Evolutionary conservation across 2,888 invertebrate species (phyloP), one percentile per base, ranked within the genome.

Genomic region (Tromatobia lineatoria): DNA sequence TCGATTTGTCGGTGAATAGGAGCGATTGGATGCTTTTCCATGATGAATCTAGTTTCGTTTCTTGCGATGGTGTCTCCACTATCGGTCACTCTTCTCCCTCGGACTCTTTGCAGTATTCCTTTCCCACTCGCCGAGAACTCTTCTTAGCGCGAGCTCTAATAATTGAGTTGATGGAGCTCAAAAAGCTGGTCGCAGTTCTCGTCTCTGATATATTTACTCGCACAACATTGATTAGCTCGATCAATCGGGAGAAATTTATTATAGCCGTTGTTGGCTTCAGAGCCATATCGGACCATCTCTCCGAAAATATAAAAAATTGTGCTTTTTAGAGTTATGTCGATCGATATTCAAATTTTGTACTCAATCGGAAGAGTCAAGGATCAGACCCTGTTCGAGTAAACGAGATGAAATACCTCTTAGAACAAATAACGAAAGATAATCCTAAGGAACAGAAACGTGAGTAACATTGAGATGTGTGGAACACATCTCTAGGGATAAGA

Each of bases 211-310:
- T 38, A 38, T 42, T 38, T 18, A 64, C 52, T 69, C 66, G 76
- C 67, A 15, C 67, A 80, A 77, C 59, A 52, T 80, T 80, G 73
- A 83, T 83, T 83, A 80, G 73, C 59, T 73, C 73, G 61, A 77
- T 80, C 59, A 73, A 76, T 80, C 47, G 73, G 47, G 67, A n/a
- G 59, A 66, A 67, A 73, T 80, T 80, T 69, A 52, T 67, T 23
- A 15, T 20, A 83, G 29, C 70, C 47, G 23, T 34, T 34, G 15
- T 18, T 80, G 67, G 57, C 47, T 59, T 70, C 70, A 45, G 20
- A 29, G 76, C 54, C n/a, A n/a, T 61, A 64, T 64, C 34, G 66
- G 50, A 29, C 11, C n/a, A 82, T 59, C 42, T 77, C 34, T 59
- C 42, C 57, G n/a, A n/a, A n/a, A n/a, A n/a, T 29, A 29, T 3